These are phyloP conservation scores for Orchestia grillus DNA, from an alignment of 1,140 invertebrate species.

Conservation along the genomic window DNA sequence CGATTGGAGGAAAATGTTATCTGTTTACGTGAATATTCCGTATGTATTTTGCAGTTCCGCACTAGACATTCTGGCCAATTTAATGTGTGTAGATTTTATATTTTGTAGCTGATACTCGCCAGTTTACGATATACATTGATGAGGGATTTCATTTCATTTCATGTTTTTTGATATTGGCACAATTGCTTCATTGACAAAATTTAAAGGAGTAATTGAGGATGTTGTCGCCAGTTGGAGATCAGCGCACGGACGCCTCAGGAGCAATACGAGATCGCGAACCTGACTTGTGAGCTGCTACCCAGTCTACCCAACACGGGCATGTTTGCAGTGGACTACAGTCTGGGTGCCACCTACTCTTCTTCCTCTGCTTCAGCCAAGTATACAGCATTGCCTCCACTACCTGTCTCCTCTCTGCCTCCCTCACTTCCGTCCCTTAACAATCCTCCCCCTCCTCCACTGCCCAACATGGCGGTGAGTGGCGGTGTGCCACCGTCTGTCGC, in stretches of 20 bases:
- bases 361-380: background rate
- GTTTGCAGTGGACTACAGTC: slow-evolving; percentile 84
- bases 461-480: slow-evolving; percentile 14
- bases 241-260: slow-evolving; percentile 93
- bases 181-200: background rate
- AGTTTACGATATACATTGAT: too few species aligned
- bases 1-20: too few species aligned
- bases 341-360: slow-evolving; percentile 19
- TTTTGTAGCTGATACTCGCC: too few species aligned
- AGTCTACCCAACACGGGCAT: slow-evolving; percentile 92
- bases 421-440: background rate
- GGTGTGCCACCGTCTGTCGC: background rate
- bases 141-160: too few species aligned
- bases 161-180: background rate
- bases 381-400: slow-evolving; percentile 22
- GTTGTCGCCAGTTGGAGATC: slow-evolving; percentile 80
- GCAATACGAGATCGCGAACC: slow-evolving; percentile 94
- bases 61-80: background rate
- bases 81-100: too few species aligned
- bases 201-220: too few species aligned
- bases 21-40: too few species aligned
- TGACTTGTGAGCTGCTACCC: slow-evolving; percentile 97
- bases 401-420: slow-evolving; percentile 27
- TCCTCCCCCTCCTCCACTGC: background rate
- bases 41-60: too few species aligned